Evolutionary conservation across 2,888 invertebrate genomes (phyloP), one percentile per base, ranked within the genome.

Genomic region (Cheilosia scutellata): DNA sequence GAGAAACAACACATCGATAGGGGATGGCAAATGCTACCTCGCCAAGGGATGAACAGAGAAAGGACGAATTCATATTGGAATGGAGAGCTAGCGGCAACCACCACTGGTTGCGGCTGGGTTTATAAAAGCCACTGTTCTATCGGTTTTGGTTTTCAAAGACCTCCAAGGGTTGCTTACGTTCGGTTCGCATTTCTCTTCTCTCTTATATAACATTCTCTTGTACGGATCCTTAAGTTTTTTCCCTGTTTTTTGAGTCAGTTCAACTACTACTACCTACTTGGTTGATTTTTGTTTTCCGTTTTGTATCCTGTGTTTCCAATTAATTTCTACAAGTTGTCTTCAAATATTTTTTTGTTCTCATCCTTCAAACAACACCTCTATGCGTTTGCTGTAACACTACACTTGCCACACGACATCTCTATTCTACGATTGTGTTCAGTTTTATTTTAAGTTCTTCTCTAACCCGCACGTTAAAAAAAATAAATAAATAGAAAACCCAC

Each of bases 101-200:
- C 86, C 86, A 86, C 86, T 86, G 86, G 86, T 87, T 79, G 84
- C 80, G 78, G 74, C 77, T 53, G 83, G 72, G 89, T 90, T 90
- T 92, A 92, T 92, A 92, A 92, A 92, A 91, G 90, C 90, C 89
- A 88, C 88, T 89, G 88, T 89, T 89, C 89, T 89, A 88, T 89
- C 89, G 89, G 88, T 89, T 90, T 90, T 90, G 89, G 89, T 90
- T 90, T 91, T 92, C 92, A 92, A 92, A 92, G 92, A 92, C 92
- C 92, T 92, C 91, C 92, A 92, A 92, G 92, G 92, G 92, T 92
- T 92, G 92, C 91, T 92, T 92, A 91, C 91, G 92, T 92, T 92
- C 92, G 92, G 92, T 92, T 92, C 92, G 92, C 92, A 92, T 92
- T 92, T 92, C 92, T 92, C 91, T 91, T 92, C 92, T 92, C 91